Conservation (phyloP, 2,888 invertebrate genomes). For the Eurois occulta region DNA sequence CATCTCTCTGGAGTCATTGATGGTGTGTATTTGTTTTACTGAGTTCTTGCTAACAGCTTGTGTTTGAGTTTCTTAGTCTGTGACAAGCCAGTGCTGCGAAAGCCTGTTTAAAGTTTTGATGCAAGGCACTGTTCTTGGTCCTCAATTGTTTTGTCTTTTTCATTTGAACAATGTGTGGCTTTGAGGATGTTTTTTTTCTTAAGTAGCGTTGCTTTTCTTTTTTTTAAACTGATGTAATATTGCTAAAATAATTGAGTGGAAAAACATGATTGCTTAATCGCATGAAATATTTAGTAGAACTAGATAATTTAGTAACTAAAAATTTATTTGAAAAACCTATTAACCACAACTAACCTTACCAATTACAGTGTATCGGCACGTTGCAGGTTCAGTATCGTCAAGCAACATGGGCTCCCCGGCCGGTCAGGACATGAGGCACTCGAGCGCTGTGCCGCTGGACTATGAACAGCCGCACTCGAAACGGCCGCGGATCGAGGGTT, state of each 20-base stretch:
- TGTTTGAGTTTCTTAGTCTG: neutral
- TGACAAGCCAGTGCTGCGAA: neutral
- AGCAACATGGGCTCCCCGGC: constrained; percentile 95
- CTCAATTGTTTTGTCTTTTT: neutral
- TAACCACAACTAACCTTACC: constrained; percentile 63
- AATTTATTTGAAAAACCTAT: constrained; percentile 35
- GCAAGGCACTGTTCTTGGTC: constrained; percentile 1
- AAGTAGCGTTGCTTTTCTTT: neutral
- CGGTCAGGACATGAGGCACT: constrained; percentile 89
- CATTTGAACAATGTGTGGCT: neutral
- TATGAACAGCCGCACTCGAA: constrained; percentile 93
- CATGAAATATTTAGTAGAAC: constrained; percentile 24
- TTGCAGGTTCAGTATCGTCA: constrained; percentile 95
- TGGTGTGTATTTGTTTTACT: constrained; percentile 74
- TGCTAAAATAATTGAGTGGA: neutral
- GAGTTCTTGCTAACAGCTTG: constrained; percentile 27
- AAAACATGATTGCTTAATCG: constrained; percentile 25
- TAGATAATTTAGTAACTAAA: constrained; percentile 46
- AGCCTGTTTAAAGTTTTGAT: neutral
- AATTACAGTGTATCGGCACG: constrained; percentile 70
- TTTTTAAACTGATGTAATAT: neutral
- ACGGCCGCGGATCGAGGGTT: constrained; percentile 97
- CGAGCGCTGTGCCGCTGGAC: constrained; percentile 83
- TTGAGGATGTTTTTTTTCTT: neutral
- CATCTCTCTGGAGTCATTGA: constrained; percentile 87